These are phyloP conservation scores for Grammomys surdaster DNA, from an alignment of 2,113 vertebrate genomes.

Conservation along the genomic window DNA sequence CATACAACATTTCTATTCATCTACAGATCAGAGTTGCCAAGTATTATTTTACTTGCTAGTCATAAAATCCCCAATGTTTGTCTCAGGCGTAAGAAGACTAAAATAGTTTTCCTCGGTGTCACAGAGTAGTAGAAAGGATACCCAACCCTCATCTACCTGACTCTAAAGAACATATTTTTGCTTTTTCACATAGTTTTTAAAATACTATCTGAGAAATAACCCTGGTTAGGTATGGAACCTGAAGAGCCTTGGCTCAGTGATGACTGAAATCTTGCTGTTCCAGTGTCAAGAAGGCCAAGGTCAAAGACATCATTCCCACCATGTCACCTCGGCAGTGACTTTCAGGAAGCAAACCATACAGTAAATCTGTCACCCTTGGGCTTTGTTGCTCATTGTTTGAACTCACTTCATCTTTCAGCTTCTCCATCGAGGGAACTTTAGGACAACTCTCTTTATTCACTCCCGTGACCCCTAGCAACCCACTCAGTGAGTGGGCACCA, in stretches of 20 bases:
- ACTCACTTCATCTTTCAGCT: not conserved
- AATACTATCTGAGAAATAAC: constrained; percentile 29
- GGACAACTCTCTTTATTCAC: constrained; percentile 45
- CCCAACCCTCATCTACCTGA: not conserved
- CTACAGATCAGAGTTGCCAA: not conserved
- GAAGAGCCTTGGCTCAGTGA: not conserved
- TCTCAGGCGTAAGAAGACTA: not conserved
- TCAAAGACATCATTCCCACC: not conserved
- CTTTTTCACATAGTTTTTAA: not conserved
- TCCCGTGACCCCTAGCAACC: constrained; percentile 24
- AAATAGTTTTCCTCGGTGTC: not conserved
- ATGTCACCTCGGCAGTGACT: not conserved
- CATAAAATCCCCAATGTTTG: not conserved
- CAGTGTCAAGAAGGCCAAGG: not conserved
- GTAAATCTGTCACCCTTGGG: not conserved
- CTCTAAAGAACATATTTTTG: constrained; percentile 1
- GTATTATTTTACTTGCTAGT: constrained; percentile 53
- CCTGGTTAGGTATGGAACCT: not conserved
- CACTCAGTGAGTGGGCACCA: not conserved
- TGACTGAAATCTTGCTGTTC: constrained; percentile 16
- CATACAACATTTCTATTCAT: constrained; percentile 16
- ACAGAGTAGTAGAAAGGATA: not conserved
- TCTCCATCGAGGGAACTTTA: constrained; percentile 18
- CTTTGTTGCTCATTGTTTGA: constrained; percentile 26
- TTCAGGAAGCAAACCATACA: constrained; percentile 21